Percentiles rank a stretch among this genome's conserved stretches.
These are phyloP conservation scores for Hypanus sabinus DNA, from an alignment of 2,113 vertebrate species.

Conservation along the genomic window DNA sequence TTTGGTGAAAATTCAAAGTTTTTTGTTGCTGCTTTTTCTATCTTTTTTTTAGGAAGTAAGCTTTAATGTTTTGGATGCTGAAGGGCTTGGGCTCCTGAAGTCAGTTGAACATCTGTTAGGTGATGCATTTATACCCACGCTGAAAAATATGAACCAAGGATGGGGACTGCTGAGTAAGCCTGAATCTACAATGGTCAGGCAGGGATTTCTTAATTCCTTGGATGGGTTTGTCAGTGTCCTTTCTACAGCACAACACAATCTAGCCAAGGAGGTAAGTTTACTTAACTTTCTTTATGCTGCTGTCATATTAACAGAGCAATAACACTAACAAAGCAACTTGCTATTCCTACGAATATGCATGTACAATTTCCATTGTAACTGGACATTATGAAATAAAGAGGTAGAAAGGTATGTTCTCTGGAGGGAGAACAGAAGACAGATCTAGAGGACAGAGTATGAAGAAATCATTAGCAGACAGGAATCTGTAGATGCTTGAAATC, in stretches of 20 bases:
- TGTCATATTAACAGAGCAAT: background rate
- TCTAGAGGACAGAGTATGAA: background rate
- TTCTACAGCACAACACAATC: constrained; percentile 15
- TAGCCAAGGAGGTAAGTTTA: background rate
- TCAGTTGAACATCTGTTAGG: constrained; percentile 12
- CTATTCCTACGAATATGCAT: background rate
- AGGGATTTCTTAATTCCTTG: constrained; percentile 19
- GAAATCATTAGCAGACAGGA: no score
- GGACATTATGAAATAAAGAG: background rate
- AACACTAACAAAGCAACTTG: background rate
- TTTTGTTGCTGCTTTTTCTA: background rate
- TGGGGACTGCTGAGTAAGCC: constrained; percentile 13
- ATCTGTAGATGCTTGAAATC: no score
- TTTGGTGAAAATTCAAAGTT: background rate
- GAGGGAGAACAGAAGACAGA: background rate
- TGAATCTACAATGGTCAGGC: background rate
- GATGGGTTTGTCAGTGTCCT: constrained; percentile 10
- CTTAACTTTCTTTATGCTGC: background rate
- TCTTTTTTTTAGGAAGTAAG: constrained; percentile 34
- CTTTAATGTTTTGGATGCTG: constrained; percentile 28
- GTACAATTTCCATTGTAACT: background rate
- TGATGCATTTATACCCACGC: constrained; percentile 11
- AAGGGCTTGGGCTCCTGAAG: constrained; percentile 11
- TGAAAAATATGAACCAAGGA: constrained; percentile 22
- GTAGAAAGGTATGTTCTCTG: background rate